Conservation (phyloP, 2,888 invertebrate genomes). For the Macaria notata region DNA sequence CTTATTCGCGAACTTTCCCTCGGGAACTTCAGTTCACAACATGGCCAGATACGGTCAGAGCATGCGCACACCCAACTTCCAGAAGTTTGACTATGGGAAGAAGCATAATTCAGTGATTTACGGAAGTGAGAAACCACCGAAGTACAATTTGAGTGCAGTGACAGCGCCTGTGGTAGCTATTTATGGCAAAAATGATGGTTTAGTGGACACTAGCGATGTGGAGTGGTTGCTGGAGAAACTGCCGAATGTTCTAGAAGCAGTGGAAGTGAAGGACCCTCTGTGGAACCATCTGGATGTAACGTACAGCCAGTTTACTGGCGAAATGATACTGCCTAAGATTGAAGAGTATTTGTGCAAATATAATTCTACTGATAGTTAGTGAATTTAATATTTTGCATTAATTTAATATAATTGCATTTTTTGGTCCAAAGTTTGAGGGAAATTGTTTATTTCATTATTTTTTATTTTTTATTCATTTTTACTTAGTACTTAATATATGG, state of each 20-base stretch:
- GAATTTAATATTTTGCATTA: too few species aligned
- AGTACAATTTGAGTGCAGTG: slow-evolving; percentile 54
- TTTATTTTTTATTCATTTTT: too few species aligned
- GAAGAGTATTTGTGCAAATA: slow-evolving; percentile 62
- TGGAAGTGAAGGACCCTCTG: slow-evolving; percentile 76
- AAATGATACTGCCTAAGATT: slow-evolving; percentile 47
- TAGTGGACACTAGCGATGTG: slow-evolving; percentile 83
- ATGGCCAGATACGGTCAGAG: slow-evolving; percentile 62
- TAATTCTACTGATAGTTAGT: slow-evolving; percentile 7
- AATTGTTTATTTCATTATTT: too few species aligned
- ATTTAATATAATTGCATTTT: too few species aligned
- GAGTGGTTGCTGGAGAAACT: slow-evolving; percentile 74
- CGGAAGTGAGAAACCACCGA: slow-evolving; percentile 49
- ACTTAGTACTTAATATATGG: too few species aligned
- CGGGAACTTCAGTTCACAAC: slow-evolving; percentile 56
- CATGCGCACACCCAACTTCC: slow-evolving; percentile 44
- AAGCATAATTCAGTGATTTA: slow-evolving; percentile 50
- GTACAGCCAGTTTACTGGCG: slow-evolving; percentile 33
- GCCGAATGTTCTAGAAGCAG: slow-evolving; percentile 79
- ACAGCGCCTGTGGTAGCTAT: slow-evolving; percentile 53
- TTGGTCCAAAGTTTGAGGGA: too few species aligned
- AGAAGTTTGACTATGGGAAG: slow-evolving; percentile 60
- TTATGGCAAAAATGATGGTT: slow-evolving; percentile 75
- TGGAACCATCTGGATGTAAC: slow-evolving; percentile 46
- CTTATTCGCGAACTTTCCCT: slow-evolving; percentile 57